Evolutionary conservation across 2,113 vertebrate genomes (phyloP), one percentile per base, ranked within the genome.

Genomic region (Psilopsiagon aymara): DNA sequence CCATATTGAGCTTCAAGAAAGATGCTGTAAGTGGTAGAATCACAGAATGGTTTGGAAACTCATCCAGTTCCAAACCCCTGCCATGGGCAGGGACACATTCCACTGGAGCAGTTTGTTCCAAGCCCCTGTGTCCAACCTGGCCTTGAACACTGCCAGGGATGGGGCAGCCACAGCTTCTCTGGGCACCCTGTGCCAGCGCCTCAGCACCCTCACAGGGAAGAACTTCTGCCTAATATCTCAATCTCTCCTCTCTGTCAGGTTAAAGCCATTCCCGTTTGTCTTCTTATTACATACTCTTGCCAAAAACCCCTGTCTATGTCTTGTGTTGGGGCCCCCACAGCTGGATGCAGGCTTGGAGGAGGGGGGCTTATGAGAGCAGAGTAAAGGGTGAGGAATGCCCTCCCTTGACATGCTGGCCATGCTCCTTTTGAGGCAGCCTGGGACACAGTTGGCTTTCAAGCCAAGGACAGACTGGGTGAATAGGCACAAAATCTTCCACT

Each of bases 201-300:
- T 37, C 35, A 35, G 33, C 20, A 10, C 33, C 20, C 57, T 59
- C 57, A 23, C 19, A n/a, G 20, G 13, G 57, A 59, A 23, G 57
- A 59, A 1, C 0, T 23, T 15, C 20, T n/a, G 1, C 57, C 57
- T 23, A 59, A 23, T 1, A 59, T 1, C 57, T n/a, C 33, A 23
- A 9, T 23, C 20, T 59, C 57, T 21, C 20, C 21, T 59, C 11
- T 55, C 31, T 20, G 31, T 14, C 55, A 23, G 33, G 20, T 59
- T 35, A n/a, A 59, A 35, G 20, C 33, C 33, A n/a, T n/a, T 59
- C 20, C 33, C 9, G 4, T 59, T 59, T 59, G 33, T 35, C 57
- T n/a, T 59, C 33, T n/a, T n/a, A 59, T 15, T 59, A 23, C 57
- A 15, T n/a, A 20, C 13, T 20, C 20, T 59, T 10, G 33, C 13